Evolutionary conservation across 2,888 invertebrate genomes (phyloP).

Genomic region (Cephus pulcher): DNA sequence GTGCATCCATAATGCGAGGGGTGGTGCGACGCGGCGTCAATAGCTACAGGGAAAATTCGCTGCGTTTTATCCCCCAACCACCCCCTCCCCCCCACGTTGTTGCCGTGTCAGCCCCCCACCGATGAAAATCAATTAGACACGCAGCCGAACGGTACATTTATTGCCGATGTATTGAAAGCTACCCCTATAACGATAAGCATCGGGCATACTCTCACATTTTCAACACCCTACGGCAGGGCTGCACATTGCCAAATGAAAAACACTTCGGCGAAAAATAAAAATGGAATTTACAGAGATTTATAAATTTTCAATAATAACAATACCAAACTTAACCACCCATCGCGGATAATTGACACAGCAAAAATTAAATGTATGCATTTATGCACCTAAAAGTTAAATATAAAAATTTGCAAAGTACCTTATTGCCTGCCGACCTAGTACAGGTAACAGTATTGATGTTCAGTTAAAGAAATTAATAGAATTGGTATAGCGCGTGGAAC

Average conservation of each 20-base stretch:
- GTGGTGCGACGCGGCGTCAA: constrained; percentile 25
- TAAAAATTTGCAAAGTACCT: background rate
- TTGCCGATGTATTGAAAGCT: constrained; percentile 11
- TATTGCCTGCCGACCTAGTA: background rate
- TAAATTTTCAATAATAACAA: background rate
- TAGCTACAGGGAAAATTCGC: background rate
- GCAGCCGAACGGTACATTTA: constrained; percentile 29
- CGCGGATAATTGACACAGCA: background rate
- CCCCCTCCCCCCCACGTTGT: constrained; percentile 25
- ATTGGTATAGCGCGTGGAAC: background rate
- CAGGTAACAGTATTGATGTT: no score
- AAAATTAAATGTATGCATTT: background rate
- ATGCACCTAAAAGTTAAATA: background rate
- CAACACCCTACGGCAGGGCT: background rate
- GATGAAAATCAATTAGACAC: constrained; percentile 61
- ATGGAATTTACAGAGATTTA: background rate
- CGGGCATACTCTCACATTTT: background rate
- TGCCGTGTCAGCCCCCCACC: constrained; percentile 30
- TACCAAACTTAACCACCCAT: background rate
- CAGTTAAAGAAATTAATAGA: background rate
- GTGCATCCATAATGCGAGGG: constrained; percentile 59
- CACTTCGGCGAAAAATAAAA: background rate
- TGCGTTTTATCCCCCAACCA: constrained; percentile 25
- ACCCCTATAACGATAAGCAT: background rate
- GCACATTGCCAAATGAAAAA: background rate